A percentile compares a stretch with the other conserved stretches of the same genome.
Evolutionary conservation across 30 jellyfish, hydroid and myxozoan species (phyloP).

Genomic region (Aurelia coerulea): DNA sequence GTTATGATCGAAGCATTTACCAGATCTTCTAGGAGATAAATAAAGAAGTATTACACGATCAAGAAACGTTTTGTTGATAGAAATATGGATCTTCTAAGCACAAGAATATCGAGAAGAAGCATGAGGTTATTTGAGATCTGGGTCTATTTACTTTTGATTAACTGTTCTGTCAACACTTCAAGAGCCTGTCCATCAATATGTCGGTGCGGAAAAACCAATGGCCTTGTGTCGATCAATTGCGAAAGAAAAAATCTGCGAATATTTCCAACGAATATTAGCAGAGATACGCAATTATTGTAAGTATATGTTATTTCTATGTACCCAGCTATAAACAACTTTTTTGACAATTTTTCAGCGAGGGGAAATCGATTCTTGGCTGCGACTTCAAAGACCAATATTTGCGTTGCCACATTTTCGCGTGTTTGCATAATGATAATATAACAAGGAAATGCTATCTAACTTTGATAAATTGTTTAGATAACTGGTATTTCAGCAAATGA

Average conservation of each 20-base stretch:
- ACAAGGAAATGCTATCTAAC: too few species aligned
- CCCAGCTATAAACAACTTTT: too few species aligned
- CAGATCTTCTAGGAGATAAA: constrained; percentile 2
- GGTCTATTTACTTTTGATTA: constrained; percentile 17
- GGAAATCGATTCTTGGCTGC: too few species aligned
- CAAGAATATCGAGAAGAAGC: constrained; percentile 10
- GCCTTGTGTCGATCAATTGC: constrained; percentile 30
- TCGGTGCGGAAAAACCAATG: constrained; percentile 10
- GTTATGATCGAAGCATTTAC: constrained; percentile 2
- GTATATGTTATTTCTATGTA: neutral
- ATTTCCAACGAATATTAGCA: constrained; percentile 45
- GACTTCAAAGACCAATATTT: too few species aligned
- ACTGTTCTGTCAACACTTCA: neutral
- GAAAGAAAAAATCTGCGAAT: constrained; percentile 31
- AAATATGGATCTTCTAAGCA: neutral
- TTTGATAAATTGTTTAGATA: too few species aligned
- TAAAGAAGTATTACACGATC: constrained; percentile 6
- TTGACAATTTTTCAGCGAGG: too few species aligned
- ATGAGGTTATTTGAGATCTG: neutral
- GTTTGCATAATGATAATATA: too few species aligned
- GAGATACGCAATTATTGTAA: constrained; percentile 42
- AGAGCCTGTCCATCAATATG: constrained; percentile 58
- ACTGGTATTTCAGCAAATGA: too few species aligned
- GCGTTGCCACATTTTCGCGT: too few species aligned
- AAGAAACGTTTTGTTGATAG: neutral